Conservation (phyloP, 2,888 invertebrate genomes). For the Sussaba pulchella region DNA sequence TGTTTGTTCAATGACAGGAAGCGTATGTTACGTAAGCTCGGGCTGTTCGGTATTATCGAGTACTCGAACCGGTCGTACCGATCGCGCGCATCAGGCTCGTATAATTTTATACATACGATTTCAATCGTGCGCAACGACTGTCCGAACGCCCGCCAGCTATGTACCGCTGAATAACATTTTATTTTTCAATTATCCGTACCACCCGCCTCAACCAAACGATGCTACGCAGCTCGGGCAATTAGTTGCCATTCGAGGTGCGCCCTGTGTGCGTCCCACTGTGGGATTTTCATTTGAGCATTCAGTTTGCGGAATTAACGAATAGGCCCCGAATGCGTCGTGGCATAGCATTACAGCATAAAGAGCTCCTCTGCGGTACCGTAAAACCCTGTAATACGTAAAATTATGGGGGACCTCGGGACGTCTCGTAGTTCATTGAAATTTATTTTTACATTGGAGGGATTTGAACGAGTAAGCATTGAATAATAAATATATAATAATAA, state of each 20-base stretch:
- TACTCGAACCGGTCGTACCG: conserved; percentile 11
- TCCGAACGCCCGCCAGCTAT: conserved; percentile 2
- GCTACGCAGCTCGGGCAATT: conserved; percentile 39
- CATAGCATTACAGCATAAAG: background rate
- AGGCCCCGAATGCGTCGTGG: background rate
- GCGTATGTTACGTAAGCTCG: background rate
- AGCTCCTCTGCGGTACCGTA: no score
- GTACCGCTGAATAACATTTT: conserved; percentile 37
- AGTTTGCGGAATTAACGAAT: conserved; percentile 31
- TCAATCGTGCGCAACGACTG: conserved; percentile 4
- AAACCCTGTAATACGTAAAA: no score
- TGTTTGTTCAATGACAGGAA: no score
- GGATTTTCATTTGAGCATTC: conserved; percentile 28
- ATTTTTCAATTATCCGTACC: conserved; percentile 41
- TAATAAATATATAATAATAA: no score
- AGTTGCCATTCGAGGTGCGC: conserved; percentile 37
- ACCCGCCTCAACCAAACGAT: conserved; percentile 22
- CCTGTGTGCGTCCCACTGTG: background rate
- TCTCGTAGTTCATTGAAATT: no score
- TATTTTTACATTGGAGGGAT: no score
- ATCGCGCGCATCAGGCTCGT: conserved; percentile 18
- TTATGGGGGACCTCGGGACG: no score
- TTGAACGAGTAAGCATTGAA: no score
- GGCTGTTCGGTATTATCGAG: conserved; percentile 35
- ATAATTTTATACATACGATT: conserved; percentile 24